Evolutionary conservation across 2,888 invertebrate genomes (phyloP), one percentile per base, ranked within the genome.

Genomic region (Proisotoma minuta): DNA sequence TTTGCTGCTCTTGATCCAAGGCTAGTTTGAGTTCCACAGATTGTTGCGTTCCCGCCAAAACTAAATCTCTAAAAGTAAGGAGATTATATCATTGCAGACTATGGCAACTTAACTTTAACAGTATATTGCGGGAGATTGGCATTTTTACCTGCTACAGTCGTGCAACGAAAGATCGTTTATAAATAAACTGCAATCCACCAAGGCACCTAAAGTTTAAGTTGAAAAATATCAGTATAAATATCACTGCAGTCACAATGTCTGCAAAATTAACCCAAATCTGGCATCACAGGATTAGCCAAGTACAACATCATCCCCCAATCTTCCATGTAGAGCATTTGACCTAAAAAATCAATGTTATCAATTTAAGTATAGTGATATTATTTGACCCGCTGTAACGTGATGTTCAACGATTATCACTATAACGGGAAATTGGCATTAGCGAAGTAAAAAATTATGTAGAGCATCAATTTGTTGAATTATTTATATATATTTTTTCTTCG

Each of bases 151-250:
- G 83, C 96, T 96, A 72, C 96, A 97, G 77, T 98, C 98, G 76
- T 98, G 97, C 90, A 97, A 93, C n/a, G 96, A 95, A 57, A 98
- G 83, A 79, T 98, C 97, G 77, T 97, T 98, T 77, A 98, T 95
- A 77, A 93, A 98, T 0, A 98, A 84, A 0, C 96, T 96, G 0
- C 93, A 91, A 52, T 89, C 88, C 66, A 95, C 90, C 74, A 98
- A 84, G 0, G 91, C 34, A 34, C 43, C 27, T 10, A 43, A n/a
- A 43, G n/a, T n/a, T n/a, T n/a, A n/a, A n/a, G n/a, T n/a, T n/a
- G n/a, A n/a, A n/a, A n/a, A n/a, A n/a, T n/a, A n/a, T n/a, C n/a
- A n/a, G n/a, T n/a, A n/a, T n/a, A n/a, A n/a, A n/a, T n/a, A n/a
- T n/a, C n/a, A n/a, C n/a, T n/a, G n/a, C n/a, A n/a, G n/a, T n/a